Base-by-base conservation (phyloP, 2,113 vertebrate species). In the Elanoides forficatus region DNA sequence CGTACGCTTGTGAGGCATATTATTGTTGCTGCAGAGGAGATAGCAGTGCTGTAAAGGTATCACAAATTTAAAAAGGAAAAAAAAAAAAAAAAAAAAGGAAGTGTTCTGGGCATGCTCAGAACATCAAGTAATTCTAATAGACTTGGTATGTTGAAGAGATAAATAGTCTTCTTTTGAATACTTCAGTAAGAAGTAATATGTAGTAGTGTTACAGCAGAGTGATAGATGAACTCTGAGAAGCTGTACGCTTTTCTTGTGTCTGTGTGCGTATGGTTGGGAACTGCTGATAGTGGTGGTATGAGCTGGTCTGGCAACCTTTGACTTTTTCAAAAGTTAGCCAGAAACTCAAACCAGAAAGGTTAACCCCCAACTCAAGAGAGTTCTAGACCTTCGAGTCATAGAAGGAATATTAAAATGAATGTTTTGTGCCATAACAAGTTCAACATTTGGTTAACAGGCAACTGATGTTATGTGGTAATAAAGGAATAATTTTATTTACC, bases 181-280 rank as follows among this genome's bases (percentile, higher is more conserved):
- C 22, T 65, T 66, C 25, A 60, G 7, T 25, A 65, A 68, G 56
- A 38, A 42, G 22, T 34, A 30, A 2, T 6, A 42, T 4, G 6
- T 42, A 20, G 8, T 22, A 15, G 23, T 45, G 23, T 13, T 55
- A 25, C 19, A 76, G 66, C 6, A 10, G 50, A 56, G 70, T 17
- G 53, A 17, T 7, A 19, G 74, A 7, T 80, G 43, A 43, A 6
- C 47, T 48, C 14, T 15, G 59, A 70, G 59, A 27, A 63, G 43
- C 58, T 68, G 34, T 52, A 65, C 8, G 0, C 40, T 55, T 81
- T 27, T 47, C 29, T 74, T n/a, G 20, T n/a, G n/a, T 70, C 25
- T 40, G 1, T 36, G 16, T 68, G 40, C 4, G 1, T 29, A 0
- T 19, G 29, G 10, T 0, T 95, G 71, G 79, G 48, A 86, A 1